Evolutionary conservation across 2,888 invertebrate genomes (phyloP), one percentile per base, ranked within the genome.

Genomic region (Cheilosia grossa): DNA sequence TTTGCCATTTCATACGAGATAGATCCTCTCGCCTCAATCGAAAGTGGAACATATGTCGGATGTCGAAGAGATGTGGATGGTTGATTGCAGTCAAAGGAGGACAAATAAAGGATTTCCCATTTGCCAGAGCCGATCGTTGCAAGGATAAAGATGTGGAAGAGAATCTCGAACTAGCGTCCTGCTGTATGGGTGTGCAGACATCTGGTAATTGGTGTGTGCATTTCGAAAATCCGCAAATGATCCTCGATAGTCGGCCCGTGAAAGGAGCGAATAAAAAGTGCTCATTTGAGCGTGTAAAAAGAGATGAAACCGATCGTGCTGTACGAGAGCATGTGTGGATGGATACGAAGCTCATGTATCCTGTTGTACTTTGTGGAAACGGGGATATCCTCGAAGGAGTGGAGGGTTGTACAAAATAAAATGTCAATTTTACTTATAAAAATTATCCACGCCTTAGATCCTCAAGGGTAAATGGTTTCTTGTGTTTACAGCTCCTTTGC

Each of bases 171-270:
- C 2, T 21, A 17, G 37, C 47, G 15, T 37, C 9, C 30, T 30
- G 30, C 30, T 30, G 30, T 9, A 44, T 17, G 33, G 21, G 37
- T 30, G 61, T 49, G 61, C 37, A 81, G 61, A 81, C 85, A 85
- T 85, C 85, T 85, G 85, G 61, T 85, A 85, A 85, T 85, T 85
- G 81, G 67, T 17, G 33, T 75, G 80, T 72, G 53, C 64, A 61
- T 47, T 73, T 47, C 9, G 13, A 40, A 51, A 24, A 37, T 64
- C 40, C 27, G 2, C 33, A 77, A 56, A 61, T 44, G 61, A 74
- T 83, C 83, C 42, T 74, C n/a, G 21, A 69, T 69, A 30, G 67
- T 37, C 37, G 37, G 37, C 21, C 49, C 30, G 49, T 49, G 33
- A 59, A 53, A 24, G 17, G 40, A 30, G 2, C 24, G 51, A 30